Evolutionary conservation across 1,140 invertebrate genomes (phyloP), one percentile per base, ranked within the genome.

Genomic region (Hyles vespertilio): DNA sequence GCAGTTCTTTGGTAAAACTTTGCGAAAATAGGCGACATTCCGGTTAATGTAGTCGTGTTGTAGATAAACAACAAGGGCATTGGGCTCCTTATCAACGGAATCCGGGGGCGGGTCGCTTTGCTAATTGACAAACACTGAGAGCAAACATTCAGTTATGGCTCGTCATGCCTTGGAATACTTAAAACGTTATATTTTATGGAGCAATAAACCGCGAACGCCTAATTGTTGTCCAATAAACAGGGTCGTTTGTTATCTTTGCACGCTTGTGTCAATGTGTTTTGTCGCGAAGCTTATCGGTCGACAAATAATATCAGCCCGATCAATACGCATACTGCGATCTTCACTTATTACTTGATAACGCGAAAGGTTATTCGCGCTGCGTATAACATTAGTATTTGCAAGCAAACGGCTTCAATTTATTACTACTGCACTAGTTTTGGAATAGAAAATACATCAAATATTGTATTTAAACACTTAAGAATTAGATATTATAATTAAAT

Each of bases 51-150:
- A 62, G 68, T 58, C 63, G 44, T 22, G 62, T 63, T n/a, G 33
- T 62, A 59, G 67, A 69, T 69, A 69, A 64, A 56, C 55, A 52
- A 49, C 56, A 47, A 66, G 60, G 56, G 52, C 53, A 56, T n/a
- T 32, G 56, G 34, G 12, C 32, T 45, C 48, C 59, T 64, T 67
- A 60, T 65, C 58, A 59, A 52, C 45, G 57, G 46, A 61, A 64
- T 34, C 40, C 48, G 55, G 63, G 58, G 56, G 54, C 61, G 54
- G 58, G 47, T 50, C 43, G 34, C 56, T 32, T 58, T 58, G 52
- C 63, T 68, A 62, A 69, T 65, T 68, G 59, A 57, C 58, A 63
- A 59, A 65, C 45, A 61, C 22, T 56, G 50, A 50, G 56, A n/a
- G 47, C 55, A 63, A 61, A 57, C 10, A 51, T 40, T 47, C 36